Conservation (phyloP, 2,113 vertebrate genomes). For the Corythornis vintsioides region DNA sequence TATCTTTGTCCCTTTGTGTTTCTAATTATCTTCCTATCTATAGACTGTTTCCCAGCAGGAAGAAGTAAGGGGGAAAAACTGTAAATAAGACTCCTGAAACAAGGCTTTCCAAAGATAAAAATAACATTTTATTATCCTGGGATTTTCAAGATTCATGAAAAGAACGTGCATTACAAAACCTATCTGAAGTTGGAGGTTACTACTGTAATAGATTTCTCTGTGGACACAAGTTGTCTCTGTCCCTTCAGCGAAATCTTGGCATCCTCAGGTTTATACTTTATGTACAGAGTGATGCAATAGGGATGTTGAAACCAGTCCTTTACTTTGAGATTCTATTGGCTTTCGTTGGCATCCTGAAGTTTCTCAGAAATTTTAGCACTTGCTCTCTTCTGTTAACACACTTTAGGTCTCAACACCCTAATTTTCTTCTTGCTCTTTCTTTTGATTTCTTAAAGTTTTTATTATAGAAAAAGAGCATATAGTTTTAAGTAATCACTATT, state of each 20-base stretch:
- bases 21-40: conserved; percentile 3
- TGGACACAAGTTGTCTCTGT: neutral
- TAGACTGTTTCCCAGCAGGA: neutral
- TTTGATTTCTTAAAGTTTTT: neutral
- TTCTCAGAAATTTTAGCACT: neutral
- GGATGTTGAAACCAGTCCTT: neutral
- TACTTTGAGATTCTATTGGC: neutral
- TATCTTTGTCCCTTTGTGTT: neutral
- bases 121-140: neutral
- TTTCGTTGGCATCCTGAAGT: neutral
- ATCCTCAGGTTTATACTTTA: neutral
- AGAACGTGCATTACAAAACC: neutral
- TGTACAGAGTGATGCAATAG: neutral
- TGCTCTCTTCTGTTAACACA: neutral
- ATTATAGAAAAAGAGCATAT: neutral
- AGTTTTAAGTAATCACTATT: neutral
- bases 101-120: conserved; percentile 1
- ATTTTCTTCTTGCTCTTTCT: neutral
- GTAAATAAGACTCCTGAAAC: neutral
- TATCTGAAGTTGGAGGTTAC: neutral
- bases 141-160: conserved; percentile 39
- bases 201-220: conserved; percentile 2
- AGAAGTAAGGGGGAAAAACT: neutral
- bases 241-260: neutral
- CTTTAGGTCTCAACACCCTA: neutral